Evolutionary conservation across 2,888 invertebrate species (phyloP).

Genomic region (Leptinotarsa juncta): DNA sequence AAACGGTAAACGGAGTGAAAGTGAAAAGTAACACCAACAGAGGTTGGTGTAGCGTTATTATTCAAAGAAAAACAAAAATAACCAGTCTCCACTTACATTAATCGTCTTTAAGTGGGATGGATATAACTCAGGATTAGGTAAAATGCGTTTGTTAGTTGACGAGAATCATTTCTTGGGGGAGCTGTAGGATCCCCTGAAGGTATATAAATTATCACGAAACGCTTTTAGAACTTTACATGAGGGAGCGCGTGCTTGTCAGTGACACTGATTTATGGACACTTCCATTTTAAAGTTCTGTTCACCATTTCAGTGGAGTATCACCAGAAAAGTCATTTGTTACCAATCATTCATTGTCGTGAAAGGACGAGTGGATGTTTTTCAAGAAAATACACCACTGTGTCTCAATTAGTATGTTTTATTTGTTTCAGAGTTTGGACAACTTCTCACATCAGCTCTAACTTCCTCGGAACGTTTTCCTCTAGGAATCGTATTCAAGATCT

Average conservation of each 20-base stretch:
- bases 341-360: background rate
- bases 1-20: background rate
- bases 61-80: background rate
- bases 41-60: no score
- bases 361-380: no score
- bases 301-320: conserved; percentile 5
- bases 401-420: background rate
- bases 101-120: background rate
- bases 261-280: conserved; percentile 13
- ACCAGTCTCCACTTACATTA: background rate
- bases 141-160: conserved; percentile 6
- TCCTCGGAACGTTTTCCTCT: no score
- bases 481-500: no score
- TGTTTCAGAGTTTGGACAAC: background rate
- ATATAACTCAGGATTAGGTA: conserved; percentile 13
- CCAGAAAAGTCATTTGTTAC: background rate
- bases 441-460: no score
- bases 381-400: background rate
- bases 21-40: background rate
- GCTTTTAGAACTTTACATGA: conserved; percentile 17
- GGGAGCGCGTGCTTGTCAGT: conserved; percentile 5
- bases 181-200: background rate
- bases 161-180: background rate
- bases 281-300: background rate
- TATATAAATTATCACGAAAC: conserved; percentile 16